Base-by-base conservation (phyloP, 2,113 vertebrate species). In the Machaerirhynchus nigripectus region DNA sequence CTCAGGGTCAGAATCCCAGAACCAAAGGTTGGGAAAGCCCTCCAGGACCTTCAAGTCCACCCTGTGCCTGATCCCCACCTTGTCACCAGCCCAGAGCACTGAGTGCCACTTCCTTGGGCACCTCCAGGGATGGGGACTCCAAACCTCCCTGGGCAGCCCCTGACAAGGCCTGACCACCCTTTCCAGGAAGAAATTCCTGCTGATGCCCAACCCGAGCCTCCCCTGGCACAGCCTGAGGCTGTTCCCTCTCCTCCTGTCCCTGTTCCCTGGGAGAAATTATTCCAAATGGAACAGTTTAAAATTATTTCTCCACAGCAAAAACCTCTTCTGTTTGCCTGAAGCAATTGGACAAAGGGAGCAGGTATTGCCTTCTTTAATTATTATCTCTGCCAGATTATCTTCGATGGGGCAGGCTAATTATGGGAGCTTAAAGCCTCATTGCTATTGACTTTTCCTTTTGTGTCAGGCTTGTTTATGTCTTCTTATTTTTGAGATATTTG, bases 61-160 rank as follows among this genome's bases (percentile, higher is more conserved):
- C 2, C 33, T 46, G 22, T 37, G 22, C 21, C 56, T 0, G 0
- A 18, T 37, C 0, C 33, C n/a, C 47, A 53, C 14, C 7, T 0
- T 55, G 57, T 46, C 33, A 0, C 18, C 57, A 84, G 11, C 40
- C 57, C 81, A 46, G 81, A 50, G 65, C 79, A 0, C 65, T 42
- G 11, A 39, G 40, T 64, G 81, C 4, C 40, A 55, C 14, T 39
- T 64, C 59, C 69, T n/a, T 3, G n/a, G 42, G 24, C 24, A 65
- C 19, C 30, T 49, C 40, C 82, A 65, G 42, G 50, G n/a, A 56
- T 74, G 50, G 30, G 10, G 0, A 84, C 28, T 39, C 28, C 40
- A 47, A 20, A 47, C 10, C 12, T 74, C 30, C 40, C 50, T 19
- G 30, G 5, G 8, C 5, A 74, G 15, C 69, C 12, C 28, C 40